Evolutionary conservation across 1,140 invertebrate species (phyloP), one percentile per base, ranked within the genome.

Genomic region (Drusus annulatus): DNA sequence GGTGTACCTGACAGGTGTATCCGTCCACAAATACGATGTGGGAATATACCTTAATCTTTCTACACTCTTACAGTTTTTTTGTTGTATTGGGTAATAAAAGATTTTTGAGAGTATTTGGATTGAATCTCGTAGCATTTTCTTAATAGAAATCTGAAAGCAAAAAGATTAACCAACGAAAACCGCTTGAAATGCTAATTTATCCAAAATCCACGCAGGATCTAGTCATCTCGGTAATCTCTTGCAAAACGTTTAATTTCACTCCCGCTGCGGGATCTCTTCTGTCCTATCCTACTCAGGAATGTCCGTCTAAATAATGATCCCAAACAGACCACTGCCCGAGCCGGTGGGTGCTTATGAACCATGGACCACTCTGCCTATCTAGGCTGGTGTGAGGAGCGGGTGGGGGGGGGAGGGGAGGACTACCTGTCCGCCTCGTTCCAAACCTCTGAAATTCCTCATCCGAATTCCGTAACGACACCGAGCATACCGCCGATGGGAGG

Each of bases 381-480:
- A 21, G 68, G n/a, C 13, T 19, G 45, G 65, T 28, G 50, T 19
- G 19, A 23, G n/a, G n/a, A n/a, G n/a, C n/a, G 17, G 23, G 16
- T 13, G 31, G 65, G 65, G 17, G 28, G 15, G 65, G 19, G 65
- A 50, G 65, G 17, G 31, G 7, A 36, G 31, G 31, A 17, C 65
- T 74, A 74, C 69, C 52, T 56, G 69, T 56, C 69, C 52, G 69
- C 50, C 69, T 74, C 69, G 23, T 56, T 28, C 50, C 50, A 16
- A 52, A 31, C 19, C 5, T 71, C 17, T 16, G 69, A 17, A 74
- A 74, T 74, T 74, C 69, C 69, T 74, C 51, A 54, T 23, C 51
- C 23, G 69, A 56, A 74, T 74, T 74, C 69, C 69, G 69, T 74
- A 51, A 74, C 69, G 69, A 54, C 69, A 56, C 17, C 52, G 25